Conservation (phyloP, 2,888 invertebrate species). For the Nomada ferruginata region DNA sequence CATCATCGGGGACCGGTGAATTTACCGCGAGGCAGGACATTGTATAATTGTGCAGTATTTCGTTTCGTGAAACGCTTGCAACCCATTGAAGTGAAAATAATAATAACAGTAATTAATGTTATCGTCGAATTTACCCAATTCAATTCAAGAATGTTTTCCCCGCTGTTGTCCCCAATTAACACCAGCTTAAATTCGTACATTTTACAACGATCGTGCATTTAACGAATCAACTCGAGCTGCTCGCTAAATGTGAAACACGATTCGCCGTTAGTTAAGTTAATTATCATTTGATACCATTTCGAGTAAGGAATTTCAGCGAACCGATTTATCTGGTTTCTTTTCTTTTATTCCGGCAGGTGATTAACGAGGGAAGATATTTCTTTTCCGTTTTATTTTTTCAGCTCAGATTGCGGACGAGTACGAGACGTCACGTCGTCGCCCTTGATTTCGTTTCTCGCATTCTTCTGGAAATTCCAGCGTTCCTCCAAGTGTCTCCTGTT, state of each 20-base stretch:
- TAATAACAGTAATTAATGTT: background rate
- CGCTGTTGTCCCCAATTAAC: background rate
- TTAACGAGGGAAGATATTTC: too few species aligned
- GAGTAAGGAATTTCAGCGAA: too few species aligned
- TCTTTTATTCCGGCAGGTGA: too few species aligned
- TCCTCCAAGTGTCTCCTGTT: background rate
- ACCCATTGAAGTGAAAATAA: background rate
- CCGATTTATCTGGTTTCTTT: too few species aligned
- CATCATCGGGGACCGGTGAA: background rate
- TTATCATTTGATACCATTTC: too few species aligned
- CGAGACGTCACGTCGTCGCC: background rate
- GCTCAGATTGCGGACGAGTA: background rate
- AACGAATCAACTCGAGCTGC: too few species aligned
- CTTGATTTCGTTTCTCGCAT: background rate
- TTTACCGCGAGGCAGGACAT: too few species aligned
- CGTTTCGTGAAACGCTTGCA: background rate
- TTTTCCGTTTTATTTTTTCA: background rate
- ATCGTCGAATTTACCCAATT: background rate
- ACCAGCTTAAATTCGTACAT: too few species aligned
- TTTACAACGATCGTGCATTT: too few species aligned
- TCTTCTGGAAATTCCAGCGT: conserved; percentile 1
- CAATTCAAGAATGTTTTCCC: background rate
- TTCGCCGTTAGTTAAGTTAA: too few species aligned
- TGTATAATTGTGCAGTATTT: background rate
- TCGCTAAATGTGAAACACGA: too few species aligned